Percentiles rank a stretch among this genome's conserved stretches.
Conservation (phyloP, 2,797 vertebrate genomes). For the Danio jaintianensis region DNA sequence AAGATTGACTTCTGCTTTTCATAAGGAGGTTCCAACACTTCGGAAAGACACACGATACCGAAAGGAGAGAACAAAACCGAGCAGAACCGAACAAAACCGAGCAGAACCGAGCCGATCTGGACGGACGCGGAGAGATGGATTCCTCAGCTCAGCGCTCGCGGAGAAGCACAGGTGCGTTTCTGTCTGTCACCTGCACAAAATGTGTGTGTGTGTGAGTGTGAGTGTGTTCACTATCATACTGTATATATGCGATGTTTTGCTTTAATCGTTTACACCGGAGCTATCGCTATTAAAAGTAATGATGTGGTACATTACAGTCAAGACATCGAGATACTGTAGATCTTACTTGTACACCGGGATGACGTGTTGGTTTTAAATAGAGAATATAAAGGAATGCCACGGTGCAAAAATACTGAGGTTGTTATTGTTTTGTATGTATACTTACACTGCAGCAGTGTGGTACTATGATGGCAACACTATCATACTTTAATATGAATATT, state of each 20-base stretch:
- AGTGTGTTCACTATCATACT: no score
- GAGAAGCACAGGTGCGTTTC: slow-evolving; percentile 39
- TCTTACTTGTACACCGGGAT: neutral
- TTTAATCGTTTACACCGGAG: neutral
- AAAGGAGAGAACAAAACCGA: no score
- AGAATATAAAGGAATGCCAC: neutral
- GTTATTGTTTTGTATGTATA: neutral
- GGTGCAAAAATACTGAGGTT: neutral
- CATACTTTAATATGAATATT: neutral
- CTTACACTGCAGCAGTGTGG: no score
- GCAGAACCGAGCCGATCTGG: neutral
- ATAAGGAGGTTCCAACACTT: neutral
- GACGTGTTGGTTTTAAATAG: neutral
- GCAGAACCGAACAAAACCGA: no score
- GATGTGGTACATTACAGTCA: neutral
- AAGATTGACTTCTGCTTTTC: neutral
- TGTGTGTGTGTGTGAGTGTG: no score
- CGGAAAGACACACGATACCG: neutral
- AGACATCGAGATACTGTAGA: neutral
- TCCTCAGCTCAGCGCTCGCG: slow-evolving; percentile 29
- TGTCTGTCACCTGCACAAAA: slow-evolving; percentile 2
- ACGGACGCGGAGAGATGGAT: slow-evolving; percentile 30
- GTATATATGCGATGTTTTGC: neutral
- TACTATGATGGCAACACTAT: neutral
- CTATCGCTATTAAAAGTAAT: neutral